Conservation (phyloP, 2,113 vertebrate species). For the western clawed frog (Xenopus tropicalis) region UCB_Xtro_10.0 CM004446.2:50942001-50942500, state of each 20-base stretch:
- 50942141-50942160: slow-evolving; percentile 49
- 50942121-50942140: slow-evolving; percentile 55
- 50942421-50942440: slow-evolving; percentile 55
- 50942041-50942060: slow-evolving; percentile 13
- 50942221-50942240: slow-evolving; percentile 58
- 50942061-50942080: slow-evolving; percentile 27
- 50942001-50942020: slow-evolving; percentile 12
- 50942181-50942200: slow-evolving; percentile 55
- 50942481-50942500: slow-evolving; percentile 18
- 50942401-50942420: slow-evolving; percentile 54
- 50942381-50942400: slow-evolving; percentile 68
- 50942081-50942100: neutral
- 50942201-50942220: slow-evolving; percentile 57
- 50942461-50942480: slow-evolving; percentile 54
- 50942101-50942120: slow-evolving; percentile 49
- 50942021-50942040: slow-evolving; percentile 3
- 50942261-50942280: slow-evolving; percentile 59
- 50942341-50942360: slow-evolving; percentile 65
- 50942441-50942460: slow-evolving; percentile 48
- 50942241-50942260: slow-evolving; percentile 63
- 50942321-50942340: slow-evolving; percentile 69
- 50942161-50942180: slow-evolving; percentile 54
- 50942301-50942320: slow-evolving; percentile 83
- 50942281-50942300: slow-evolving; percentile 65
- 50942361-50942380: slow-evolving; percentile 69